Evolutionary conservation across 2,888 invertebrate genomes (phyloP).

Genomic region (Drosophila kokeensis): DNA sequence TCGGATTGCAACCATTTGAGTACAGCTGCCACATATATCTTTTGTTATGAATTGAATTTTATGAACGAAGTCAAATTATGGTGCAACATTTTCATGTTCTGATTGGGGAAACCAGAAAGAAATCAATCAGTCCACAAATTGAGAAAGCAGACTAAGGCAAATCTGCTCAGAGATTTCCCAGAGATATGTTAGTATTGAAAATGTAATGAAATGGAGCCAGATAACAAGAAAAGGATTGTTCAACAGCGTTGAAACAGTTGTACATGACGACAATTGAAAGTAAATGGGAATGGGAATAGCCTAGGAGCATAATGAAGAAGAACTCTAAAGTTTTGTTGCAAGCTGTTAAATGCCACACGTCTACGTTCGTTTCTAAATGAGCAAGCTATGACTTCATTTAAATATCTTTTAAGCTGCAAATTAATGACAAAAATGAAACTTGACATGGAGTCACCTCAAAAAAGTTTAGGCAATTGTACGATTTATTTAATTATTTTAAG

Average conservation of each 20-base stretch:
- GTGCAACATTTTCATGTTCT: neutral
- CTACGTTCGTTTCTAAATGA: neutral
- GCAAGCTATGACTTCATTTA: neutral
- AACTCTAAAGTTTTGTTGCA: neutral
- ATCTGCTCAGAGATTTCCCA: neutral
- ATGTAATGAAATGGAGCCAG: neutral
- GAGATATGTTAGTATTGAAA: neutral
- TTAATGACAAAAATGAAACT: no score
- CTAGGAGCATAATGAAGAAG: neutral
- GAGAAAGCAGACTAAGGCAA: neutral
- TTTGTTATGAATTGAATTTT: neutral
- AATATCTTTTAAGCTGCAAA: no score
- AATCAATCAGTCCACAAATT: neutral
- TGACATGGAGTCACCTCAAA: no score
- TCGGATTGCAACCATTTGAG: constrained; percentile 33
- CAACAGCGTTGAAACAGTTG: neutral
- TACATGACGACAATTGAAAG: neutral
- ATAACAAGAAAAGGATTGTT: neutral
- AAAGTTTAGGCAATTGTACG: no score
- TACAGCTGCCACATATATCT: neutral
- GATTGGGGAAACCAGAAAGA: no score
- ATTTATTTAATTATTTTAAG: no score
- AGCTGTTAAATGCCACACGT: neutral
- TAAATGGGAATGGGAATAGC: neutral
- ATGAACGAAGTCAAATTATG: neutral